These are phyloP conservation scores for Pluvianellus socialis DNA, from an alignment of 2,113 vertebrate genomes.

Conservation along the genomic window DNA sequence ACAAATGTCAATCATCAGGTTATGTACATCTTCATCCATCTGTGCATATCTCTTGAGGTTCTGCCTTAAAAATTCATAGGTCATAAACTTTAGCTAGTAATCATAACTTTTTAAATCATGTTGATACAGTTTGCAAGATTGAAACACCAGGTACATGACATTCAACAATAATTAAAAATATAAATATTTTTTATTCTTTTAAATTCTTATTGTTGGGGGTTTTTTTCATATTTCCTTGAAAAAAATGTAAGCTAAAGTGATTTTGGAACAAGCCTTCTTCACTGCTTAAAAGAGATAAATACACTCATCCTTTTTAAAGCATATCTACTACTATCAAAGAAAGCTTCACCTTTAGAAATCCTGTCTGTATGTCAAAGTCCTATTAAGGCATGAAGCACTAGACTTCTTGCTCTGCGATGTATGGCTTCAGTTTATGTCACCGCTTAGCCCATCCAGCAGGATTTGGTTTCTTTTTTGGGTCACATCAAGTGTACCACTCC, in stretches of 20 bases:
- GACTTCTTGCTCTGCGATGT: not conserved
- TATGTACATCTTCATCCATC: conserved; percentile 12
- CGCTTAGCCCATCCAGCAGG: not conserved
- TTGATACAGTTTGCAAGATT: not conserved
- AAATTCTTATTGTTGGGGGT: not conserved
- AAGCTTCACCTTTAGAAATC: not conserved
- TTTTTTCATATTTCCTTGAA: not conserved
- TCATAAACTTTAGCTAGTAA: conserved; percentile 31
- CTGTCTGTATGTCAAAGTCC: not conserved
- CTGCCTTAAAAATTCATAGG: conserved; percentile 43
- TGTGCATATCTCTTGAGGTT: not conserved
- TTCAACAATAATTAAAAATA: not conserved
- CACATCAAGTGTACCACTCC: not conserved
- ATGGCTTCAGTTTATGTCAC: not conserved
- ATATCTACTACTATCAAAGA: not conserved
- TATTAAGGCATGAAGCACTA: not conserved
- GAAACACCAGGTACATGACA: not conserved
- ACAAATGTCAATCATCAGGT: conserved; percentile 36
- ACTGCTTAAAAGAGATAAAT: not conserved
- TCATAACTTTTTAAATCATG: not conserved
- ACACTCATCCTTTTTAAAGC: not conserved
- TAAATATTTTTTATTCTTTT: not conserved
- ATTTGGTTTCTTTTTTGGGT: conserved; percentile 8
- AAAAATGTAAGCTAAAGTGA: not conserved
- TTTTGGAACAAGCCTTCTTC: not conserved